Base-by-base conservation (phyloP, 2,113 vertebrate genomes). In the Meles meles region DNA sequence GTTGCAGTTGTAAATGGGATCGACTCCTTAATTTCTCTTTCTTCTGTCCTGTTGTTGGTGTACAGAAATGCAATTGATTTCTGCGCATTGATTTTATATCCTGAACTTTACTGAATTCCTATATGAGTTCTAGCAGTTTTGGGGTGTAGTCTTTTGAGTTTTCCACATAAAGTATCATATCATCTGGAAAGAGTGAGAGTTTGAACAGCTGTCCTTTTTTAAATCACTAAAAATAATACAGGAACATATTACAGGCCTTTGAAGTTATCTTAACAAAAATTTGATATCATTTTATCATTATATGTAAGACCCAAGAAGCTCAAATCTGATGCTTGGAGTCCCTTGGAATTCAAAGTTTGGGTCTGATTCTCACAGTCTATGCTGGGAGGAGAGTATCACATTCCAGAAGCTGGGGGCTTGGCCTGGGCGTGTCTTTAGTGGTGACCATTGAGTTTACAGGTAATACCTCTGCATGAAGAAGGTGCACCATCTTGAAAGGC, bases 261-360 rank as follows among this genome's bases (percentile, higher is more conserved):
- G 77, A 88, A 49, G 85, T 88, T 88, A 83, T 55, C 34, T 91
- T 82, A 86, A 67, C 59, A 71, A 93, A 77, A 76, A 25, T 83
- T 76, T 74, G 23, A 63, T 79, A 59, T 79, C 44, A 69, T 93
- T 83, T 89, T 89, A 63, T 15, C 34, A 72, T 82, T 77, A 65
- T 55, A 7, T 55, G 8, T 49, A 52, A 86, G 69, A 69, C 2
- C 15, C 7, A 44, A 80, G 61, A 79, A 84, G 1, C 29, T 31
- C 37, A 47, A 65, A 25, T 69, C 25, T 49, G 59, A n/a, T 11
- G 3, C 34, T 81, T 94, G n/a, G 72, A 88, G 47, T 77, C 44
- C 7, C 59, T 88, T n/a, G 18, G 21, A 79, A 47, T 83, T 87
- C 23, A 25, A 87, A 91, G 1, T 87, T 17, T 93, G 29, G 10